Evolutionary conservation across 2,888 invertebrate species (phyloP).

Genomic region (Trissoscelio sp.): DNA sequence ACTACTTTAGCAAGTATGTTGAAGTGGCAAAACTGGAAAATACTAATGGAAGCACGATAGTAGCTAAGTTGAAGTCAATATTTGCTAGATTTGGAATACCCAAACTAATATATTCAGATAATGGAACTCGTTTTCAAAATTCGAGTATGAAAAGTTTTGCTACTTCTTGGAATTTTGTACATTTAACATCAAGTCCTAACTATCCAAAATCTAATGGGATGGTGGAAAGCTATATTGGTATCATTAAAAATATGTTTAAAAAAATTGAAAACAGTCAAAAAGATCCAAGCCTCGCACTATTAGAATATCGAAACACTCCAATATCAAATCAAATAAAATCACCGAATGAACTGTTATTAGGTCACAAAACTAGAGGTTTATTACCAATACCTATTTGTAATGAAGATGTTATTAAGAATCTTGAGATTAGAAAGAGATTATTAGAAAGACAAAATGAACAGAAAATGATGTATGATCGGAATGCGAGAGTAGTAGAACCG

Average conservation of each 20-base stretch:
- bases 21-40: conserved; percentile 54
- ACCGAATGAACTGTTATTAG: conserved; percentile 69
- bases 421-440: not conserved
- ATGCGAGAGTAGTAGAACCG: conserved; percentile 21
- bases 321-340: conserved; percentile 59
- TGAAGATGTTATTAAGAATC: not conserved
- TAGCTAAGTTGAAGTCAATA: conserved; percentile 66
- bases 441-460: conserved; percentile 35
- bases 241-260: conserved; percentile 41
- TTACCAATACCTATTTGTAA: conserved; percentile 3
- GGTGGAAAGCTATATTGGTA: conserved; percentile 8
- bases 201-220: conserved; percentile 14
- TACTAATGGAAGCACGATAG: conserved; percentile 31
- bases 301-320: conserved; percentile 72
- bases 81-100: conserved; percentile 72
- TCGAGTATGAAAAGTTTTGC: conserved; percentile 12
- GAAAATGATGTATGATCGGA: conserved; percentile 51
- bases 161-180: conserved; percentile 20
- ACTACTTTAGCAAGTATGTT: conserved; percentile 68
- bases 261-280: conserved; percentile 58
- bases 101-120: conserved; percentile 68
- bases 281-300: conserved; percentile 61
- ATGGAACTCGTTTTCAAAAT: conserved; percentile 43
- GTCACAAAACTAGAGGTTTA: conserved; percentile 55
- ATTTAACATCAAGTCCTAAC: conserved; percentile 20